phyloP scores from a whole-genome alignment of 2,113 vertebrate genomes.

The Sinocyclocheilus anophthalmus region DNA sequence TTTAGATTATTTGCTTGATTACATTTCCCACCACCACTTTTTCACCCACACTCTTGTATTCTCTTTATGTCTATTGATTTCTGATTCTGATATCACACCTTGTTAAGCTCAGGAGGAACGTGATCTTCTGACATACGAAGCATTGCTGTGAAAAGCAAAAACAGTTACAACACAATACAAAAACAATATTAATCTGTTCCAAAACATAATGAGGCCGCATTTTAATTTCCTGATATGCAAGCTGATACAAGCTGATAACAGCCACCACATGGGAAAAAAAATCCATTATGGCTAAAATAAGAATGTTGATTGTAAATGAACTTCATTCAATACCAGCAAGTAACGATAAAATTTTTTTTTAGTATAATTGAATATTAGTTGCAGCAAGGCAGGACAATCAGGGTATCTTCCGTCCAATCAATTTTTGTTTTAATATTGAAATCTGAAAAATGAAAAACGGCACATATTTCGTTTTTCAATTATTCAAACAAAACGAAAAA shows the following conservation, averaged over 20 bases:
- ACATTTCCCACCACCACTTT: neutral
- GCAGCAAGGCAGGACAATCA: neutral
- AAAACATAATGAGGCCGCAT: neutral
- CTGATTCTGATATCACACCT: slow-evolving; percentile 74
- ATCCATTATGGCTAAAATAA: neutral
- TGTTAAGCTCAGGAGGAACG: slow-evolving; percentile 94
- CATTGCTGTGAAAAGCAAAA: slow-evolving; percentile 81
- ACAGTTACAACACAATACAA: neutral
- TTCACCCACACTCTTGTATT: neutral
- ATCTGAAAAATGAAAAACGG: too few relatives aligned
- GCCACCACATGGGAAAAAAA: neutral
- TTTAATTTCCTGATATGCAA: neutral
- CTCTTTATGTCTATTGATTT: too few relatives aligned
- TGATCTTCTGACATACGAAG: slow-evolving; percentile 98
- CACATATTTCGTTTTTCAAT: too few relatives aligned
- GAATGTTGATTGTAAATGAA: neutral
- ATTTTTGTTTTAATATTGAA: too few relatives aligned
- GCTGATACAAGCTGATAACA: neutral
- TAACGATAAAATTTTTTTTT: neutral
- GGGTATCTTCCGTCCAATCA: too few relatives aligned
- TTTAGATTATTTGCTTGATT: too few relatives aligned
- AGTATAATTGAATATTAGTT: neutral
- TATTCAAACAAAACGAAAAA: too few relatives aligned
- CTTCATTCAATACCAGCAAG: neutral
- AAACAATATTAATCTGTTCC: neutral